Conservation (phyloP, 2,113 vertebrate genomes). For the Seriola dumerili region DNA sequence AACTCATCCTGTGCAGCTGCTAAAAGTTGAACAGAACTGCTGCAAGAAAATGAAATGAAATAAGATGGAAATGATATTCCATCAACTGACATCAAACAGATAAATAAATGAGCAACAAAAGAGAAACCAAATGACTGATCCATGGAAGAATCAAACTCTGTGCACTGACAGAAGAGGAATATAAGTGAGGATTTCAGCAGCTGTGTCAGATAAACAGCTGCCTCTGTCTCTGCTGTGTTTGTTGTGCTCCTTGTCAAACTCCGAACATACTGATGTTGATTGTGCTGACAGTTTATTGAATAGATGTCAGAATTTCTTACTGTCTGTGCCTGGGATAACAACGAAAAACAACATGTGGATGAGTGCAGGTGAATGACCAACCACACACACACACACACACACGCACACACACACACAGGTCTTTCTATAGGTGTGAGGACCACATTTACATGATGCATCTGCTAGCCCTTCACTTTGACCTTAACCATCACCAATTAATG, state of each 20-base stretch:
- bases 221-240: conserved; percentile 41
- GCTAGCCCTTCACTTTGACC: no score
- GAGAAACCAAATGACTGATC: background rate
- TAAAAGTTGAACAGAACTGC: background rate
- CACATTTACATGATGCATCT: no score
- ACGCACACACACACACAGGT: no score
- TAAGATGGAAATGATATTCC: background rate
- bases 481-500: no score
- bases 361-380: conserved; percentile 28
- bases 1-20: background rate
- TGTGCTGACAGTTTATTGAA: conserved; percentile 66
- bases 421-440: background rate
- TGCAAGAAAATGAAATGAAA: background rate
- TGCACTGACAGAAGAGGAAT: background rate
- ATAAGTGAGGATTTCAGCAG: conserved; percentile 32
- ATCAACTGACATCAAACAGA: background rate
- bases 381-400: background rate
- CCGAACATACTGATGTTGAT: conserved; percentile 51
- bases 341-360: conserved; percentile 56
- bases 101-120: background rate
- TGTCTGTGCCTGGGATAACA: conserved; percentile 35
- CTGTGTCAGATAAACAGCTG: conserved; percentile 34
- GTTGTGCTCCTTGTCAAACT: conserved; percentile 42
- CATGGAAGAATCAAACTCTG: no score
- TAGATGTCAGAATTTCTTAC: conserved; percentile 58